These are phyloP conservation scores for Ailuropoda melanoleuca DNA, from an alignment of 2,113 vertebrate species.

Conservation along the genomic window DNA sequence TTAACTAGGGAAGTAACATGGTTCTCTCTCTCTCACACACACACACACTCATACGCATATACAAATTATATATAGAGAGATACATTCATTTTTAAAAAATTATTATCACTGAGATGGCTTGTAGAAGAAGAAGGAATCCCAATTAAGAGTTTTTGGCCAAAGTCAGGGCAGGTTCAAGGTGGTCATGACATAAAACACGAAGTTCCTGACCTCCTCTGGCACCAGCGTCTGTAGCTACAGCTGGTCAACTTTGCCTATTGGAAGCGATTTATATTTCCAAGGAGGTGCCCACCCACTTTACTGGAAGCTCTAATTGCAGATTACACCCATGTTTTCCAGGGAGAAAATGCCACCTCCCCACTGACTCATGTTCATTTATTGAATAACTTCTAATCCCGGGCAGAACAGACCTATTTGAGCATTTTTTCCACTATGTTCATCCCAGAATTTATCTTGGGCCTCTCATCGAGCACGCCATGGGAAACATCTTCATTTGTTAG, in stretches of 20 bases:
- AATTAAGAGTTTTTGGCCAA: neutral
- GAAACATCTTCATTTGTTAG: neutral
- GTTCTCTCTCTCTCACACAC: neutral
- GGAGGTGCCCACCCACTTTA: constrained; percentile 58
- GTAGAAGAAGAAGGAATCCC: neutral
- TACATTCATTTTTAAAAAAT: neutral
- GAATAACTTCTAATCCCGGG: constrained; percentile 33
- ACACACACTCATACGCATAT: neutral
- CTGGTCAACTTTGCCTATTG: constrained; percentile 1
- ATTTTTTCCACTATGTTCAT: neutral
- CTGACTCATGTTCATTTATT: constrained; percentile 68
- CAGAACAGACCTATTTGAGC: neutral
- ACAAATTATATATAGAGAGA: neutral
- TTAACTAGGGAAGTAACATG: neutral
- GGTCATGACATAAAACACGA: neutral
- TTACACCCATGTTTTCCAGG: constrained; percentile 72
- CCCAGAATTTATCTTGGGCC: neutral
- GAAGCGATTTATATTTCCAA: constrained; percentile 44
- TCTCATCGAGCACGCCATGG: neutral
- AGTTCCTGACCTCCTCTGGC: neutral
- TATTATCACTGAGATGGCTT: neutral
- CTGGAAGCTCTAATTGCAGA: constrained; percentile 73
- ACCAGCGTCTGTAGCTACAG: neutral
- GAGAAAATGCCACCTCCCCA: constrained; percentile 57
- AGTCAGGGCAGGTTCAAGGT: neutral